phyloP scores from a whole-genome alignment of 2,797 vertebrate species.

The Austrolebias charrua region DNA sequence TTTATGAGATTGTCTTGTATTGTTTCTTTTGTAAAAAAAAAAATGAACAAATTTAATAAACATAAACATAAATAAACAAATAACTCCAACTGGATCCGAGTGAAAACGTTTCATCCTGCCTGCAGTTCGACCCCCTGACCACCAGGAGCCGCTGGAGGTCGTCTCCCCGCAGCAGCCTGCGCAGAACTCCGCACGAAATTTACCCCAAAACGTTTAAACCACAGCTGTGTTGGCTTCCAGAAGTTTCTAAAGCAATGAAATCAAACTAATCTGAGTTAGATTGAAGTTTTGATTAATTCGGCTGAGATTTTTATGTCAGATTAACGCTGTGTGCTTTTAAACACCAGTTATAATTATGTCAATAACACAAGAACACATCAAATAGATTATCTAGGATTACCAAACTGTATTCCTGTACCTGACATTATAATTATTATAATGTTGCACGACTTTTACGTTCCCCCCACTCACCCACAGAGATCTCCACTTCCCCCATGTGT shows the following conservation, averaged over 20 bases:
- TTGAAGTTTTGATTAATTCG: neutral
- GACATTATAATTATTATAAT: accelerated
- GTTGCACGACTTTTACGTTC: accelerated
- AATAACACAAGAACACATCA: neutral
- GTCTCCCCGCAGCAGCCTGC: neutral
- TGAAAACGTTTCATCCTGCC: accelerated
- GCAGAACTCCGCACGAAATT: neutral
- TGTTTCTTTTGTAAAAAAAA: no score
- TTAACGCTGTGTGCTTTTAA: neutral
- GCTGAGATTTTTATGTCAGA: neutral
- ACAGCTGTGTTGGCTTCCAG: neutral
- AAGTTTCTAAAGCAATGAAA: neutral
- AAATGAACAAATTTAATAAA: no score
- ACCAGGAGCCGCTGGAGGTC: conserved; percentile 32
- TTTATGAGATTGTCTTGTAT: no score
- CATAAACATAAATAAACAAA: accelerated
- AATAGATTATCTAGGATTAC: no score
- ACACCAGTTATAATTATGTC: neutral
- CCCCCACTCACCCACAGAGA: neutral
- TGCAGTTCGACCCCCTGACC: neutral
- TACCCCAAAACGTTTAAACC: accelerated
- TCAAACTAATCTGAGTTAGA: neutral
- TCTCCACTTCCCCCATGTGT: neutral
- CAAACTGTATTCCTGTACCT: neutral
- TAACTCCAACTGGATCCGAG: no score